Percentiles rank a stretch among this genome's conserved stretches.
phyloP scores from a whole-genome alignment of 2,888 invertebrate genomes.

The Lydus trimaculatus region DNA sequence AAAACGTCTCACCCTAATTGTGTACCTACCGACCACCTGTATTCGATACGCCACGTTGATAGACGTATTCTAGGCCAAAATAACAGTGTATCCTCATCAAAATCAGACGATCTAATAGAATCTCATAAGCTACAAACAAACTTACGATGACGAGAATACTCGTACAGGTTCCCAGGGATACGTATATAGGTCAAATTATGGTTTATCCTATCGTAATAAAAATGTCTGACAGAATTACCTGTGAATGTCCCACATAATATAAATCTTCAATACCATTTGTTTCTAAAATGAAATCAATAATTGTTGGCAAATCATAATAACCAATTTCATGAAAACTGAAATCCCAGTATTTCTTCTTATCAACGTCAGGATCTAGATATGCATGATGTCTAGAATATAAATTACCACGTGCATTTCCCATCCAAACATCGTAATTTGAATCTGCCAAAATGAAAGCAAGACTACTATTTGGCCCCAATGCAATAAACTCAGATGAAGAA shows the following conservation, averaged over 20 bases:
- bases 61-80: no score
- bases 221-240: no score
- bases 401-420: slow-evolving; percentile 48
- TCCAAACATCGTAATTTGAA: slow-evolving; percentile 50
- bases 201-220: no score
- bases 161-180: no score
- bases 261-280: slow-evolving; percentile 67
- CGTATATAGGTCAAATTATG: no score
- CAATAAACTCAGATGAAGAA: slow-evolving; percentile 64
- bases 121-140: no score
- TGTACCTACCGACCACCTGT: no score
- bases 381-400: slow-evolving; percentile 41
- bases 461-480: slow-evolving; percentile 18
- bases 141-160: no score
- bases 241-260: slow-evolving; percentile 81
- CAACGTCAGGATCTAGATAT: slow-evolving; percentile 36
- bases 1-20: no score
- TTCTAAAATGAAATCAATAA: slow-evolving; percentile 75
- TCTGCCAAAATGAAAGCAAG: slow-evolving; percentile 47
- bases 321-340: slow-evolving; percentile 86
- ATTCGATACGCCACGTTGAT: no score
- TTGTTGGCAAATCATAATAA: slow-evolving; percentile 77
- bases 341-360: slow-evolving; percentile 59
- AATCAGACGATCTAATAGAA: no score
- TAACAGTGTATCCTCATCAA: no score